Evolutionary conservation across 2,797 vertebrate species (phyloP).

Genomic region (Anabas testudineus): DNA sequence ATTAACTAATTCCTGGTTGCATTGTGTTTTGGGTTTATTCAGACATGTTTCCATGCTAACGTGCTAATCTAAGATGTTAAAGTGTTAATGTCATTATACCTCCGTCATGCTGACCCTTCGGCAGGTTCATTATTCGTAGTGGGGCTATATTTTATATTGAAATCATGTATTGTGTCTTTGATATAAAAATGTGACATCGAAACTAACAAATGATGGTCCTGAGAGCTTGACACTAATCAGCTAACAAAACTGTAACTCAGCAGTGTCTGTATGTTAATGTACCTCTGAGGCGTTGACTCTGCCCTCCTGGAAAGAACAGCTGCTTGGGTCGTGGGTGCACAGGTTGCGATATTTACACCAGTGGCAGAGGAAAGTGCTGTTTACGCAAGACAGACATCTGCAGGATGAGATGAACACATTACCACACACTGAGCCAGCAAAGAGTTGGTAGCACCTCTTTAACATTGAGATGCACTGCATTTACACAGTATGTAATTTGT

Average conservation of each 20-base stretch:
- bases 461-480: not conserved
- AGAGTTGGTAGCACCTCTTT: not conserved
- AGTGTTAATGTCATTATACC: not conserved
- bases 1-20: too few species aligned
- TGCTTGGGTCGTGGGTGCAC: conserved; percentile 95
- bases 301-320: conserved; percentile 96
- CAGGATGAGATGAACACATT: conserved; percentile 14
- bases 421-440: not conserved
- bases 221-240: conserved; percentile 40
- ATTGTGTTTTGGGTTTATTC: too few species aligned
- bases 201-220: conserved; percentile 10
- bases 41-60: not conserved
- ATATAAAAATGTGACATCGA: conserved; percentile 14
- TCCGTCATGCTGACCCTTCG: not conserved
- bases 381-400: conserved; percentile 97
- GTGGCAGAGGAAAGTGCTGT: conserved; percentile 94
- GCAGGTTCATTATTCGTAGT: conserved; percentile 10
- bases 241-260: conserved; percentile 24
- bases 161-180: conserved; percentile 18
- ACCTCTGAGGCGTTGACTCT: conserved; percentile 93
- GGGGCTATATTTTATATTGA: not conserved
- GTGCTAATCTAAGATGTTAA: not conserved
- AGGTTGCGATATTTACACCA: conserved; percentile 99
- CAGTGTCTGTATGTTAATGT: conserved; percentile 13
- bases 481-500: not conserved